A percentile compares a stretch with the other conserved stretches of the same genome.
Evolutionary conservation across 2,888 invertebrate genomes (phyloP).

Genomic region (Tridacna crocea): DNA sequence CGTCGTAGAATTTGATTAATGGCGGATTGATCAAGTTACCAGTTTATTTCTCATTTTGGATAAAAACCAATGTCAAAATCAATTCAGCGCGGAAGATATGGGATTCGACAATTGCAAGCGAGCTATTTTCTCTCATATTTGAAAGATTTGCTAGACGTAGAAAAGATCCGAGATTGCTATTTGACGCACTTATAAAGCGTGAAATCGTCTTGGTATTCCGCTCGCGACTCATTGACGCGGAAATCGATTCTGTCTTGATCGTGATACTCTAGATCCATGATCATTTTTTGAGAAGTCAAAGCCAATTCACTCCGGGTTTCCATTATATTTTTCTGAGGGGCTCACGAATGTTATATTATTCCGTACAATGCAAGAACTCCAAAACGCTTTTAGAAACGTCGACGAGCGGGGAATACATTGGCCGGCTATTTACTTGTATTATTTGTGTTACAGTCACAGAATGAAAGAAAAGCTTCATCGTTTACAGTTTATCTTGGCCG

Average conservation of each 20-base stretch:
- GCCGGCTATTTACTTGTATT: background rate
- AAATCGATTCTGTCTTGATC: conserved; percentile 46
- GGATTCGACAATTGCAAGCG: conserved; percentile 16
- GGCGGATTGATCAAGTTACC: conserved; percentile 50
- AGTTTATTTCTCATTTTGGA: conserved; percentile 52
- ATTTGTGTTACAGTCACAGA: background rate
- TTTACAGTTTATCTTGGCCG: background rate
- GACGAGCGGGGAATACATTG: background rate
- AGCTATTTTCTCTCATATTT: conserved; percentile 2
- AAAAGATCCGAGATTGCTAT: conserved; percentile 30
- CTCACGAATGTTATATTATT: background rate
- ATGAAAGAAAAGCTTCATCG: background rate
- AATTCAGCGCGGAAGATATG: conserved; percentile 15
- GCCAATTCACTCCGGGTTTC: conserved; percentile 11
- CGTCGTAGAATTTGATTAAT: conserved; percentile 55
- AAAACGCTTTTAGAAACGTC: conserved; percentile 25
- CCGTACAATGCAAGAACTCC: background rate
- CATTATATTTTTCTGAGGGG: conserved; percentile 2
- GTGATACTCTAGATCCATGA: conserved; percentile 26
- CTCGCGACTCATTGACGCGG: conserved; percentile 28
- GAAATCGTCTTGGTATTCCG: conserved; percentile 49
- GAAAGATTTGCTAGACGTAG: conserved; percentile 8
- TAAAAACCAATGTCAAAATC: conserved; percentile 44
- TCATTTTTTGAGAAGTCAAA: conserved; percentile 19
- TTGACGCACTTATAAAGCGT: conserved; percentile 41